Evolutionary conservation across 2,113 vertebrate species (phyloP).

Genomic region (Synodontis membranacea): DNA sequence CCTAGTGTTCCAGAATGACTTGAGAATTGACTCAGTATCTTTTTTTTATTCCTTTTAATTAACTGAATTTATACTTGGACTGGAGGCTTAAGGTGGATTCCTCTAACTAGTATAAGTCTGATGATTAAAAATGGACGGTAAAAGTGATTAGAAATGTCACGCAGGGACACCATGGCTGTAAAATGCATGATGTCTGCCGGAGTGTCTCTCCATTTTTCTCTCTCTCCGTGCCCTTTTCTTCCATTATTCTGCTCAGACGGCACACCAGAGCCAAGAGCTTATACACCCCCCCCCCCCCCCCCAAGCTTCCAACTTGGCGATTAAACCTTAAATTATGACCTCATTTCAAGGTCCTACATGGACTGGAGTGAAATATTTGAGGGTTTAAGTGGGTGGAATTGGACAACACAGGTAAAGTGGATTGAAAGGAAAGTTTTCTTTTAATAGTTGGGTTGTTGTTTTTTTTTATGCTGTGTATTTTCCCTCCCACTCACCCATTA

Average conservation of each 20-base stretch:
- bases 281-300: slow-evolving; percentile 59
- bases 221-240: neutral
- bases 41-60: neutral
- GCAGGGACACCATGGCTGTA: neutral
- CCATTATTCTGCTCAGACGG: slow-evolving; percentile 35
- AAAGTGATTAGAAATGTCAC: neutral
- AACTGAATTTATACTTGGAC: neutral
- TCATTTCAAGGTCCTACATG: neutral
- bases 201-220: neutral
- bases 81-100: neutral
- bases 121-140: neutral
- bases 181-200: neutral
- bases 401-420: slow-evolving; percentile 10
- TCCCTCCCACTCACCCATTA: neutral
- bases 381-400: neutral
- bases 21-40: no score
- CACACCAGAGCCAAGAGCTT: slow-evolving; percentile 47
- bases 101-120: neutral
- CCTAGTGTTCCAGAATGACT: neutral
- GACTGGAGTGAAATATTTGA: slow-evolving; percentile 1
- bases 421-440: neutral
- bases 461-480: neutral
- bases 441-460: neutral
- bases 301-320: slow-evolving; percentile 56
- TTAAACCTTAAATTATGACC: slow-evolving; percentile 60